phyloP scores from a whole-genome alignment of 2,888 invertebrate genomes.

The Eupithecia insigniata region DNA sequence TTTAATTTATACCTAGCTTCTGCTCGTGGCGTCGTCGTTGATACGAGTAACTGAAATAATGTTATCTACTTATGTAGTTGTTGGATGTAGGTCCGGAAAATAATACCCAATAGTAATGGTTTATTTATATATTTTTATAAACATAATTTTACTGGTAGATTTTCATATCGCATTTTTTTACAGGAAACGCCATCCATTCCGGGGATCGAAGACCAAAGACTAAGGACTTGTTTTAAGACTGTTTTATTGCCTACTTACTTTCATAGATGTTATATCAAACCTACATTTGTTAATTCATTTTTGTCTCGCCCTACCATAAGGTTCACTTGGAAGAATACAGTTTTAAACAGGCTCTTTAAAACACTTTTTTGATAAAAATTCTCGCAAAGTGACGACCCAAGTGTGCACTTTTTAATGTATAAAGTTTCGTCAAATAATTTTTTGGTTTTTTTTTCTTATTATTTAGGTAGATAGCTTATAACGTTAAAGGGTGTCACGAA shows the following conservation, averaged over 20 bases:
- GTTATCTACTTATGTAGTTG: no score
- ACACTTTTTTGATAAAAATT: no score
- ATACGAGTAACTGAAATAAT: no score
- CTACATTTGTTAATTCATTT: background rate
- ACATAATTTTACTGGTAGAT: background rate
- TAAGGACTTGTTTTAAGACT: constrained; percentile 35
- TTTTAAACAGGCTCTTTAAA: background rate
- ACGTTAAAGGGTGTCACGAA: no score
- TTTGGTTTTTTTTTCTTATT: background rate
- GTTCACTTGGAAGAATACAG: background rate
- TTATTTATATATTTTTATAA: background rate
- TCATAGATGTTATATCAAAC: background rate
- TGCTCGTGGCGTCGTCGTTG: no score
- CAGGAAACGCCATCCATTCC: constrained; percentile 78
- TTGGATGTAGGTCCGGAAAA: no score
- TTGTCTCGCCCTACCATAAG: background rate
- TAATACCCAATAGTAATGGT: no score
- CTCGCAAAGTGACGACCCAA: background rate
- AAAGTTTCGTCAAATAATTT: background rate
- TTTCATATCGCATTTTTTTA: constrained; percentile 42
- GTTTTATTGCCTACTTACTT: background rate
- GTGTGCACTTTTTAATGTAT: background rate
- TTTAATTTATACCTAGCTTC: background rate
- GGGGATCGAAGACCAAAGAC: constrained; percentile 65
- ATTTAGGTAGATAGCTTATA: background rate